These are phyloP conservation scores for Condylura cristata DNA, from an alignment of 2,113 vertebrate species.

Conservation along the genomic window DNA sequence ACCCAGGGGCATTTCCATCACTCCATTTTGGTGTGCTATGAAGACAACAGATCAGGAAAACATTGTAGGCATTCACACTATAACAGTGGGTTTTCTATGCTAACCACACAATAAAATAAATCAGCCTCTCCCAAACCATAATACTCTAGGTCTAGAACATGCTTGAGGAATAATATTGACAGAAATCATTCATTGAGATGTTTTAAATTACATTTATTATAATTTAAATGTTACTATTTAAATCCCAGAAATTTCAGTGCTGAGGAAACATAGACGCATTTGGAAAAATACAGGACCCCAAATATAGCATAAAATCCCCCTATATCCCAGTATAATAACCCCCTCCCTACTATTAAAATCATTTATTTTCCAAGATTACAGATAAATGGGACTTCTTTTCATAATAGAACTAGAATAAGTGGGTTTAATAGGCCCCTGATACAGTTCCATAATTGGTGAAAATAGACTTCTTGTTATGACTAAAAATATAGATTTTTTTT, in stretches of 20 bases:
- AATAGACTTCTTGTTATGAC: slow-evolving; percentile 96
- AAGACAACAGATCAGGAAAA: slow-evolving; percentile 60
- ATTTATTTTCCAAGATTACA: slow-evolving; percentile 76
- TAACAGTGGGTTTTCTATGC: slow-evolving; percentile 58
- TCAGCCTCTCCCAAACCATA: slow-evolving; percentile 64
- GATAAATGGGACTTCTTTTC: slow-evolving; percentile 80
- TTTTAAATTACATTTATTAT: slow-evolving; percentile 84
- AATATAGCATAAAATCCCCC: slow-evolving; percentile 78
- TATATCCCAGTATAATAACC: slow-evolving; percentile 48
- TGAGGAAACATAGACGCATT: slow-evolving; percentile 82
- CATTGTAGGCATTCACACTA: slow-evolving; percentile 65
- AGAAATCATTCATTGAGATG: slow-evolving; percentile 80
- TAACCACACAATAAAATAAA: slow-evolving; percentile 72
- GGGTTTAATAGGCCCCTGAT: slow-evolving; percentile 79
- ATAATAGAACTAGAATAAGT: slow-evolving; percentile 76
- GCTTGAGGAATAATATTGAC: slow-evolving; percentile 79
- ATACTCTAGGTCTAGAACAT: slow-evolving; percentile 84
- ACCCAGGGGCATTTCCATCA: not conserved
- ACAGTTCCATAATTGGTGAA: slow-evolving; percentile 91
- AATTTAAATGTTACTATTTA: slow-evolving; percentile 85
- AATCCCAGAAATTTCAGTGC: slow-evolving; percentile 84
- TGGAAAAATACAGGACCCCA: slow-evolving; percentile 79
- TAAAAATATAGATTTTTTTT: slow-evolving; percentile 96
- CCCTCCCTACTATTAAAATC: slow-evolving; percentile 80
- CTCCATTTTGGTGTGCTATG: slow-evolving; percentile 76